Evolutionary conservation across 1,140 invertebrate genomes (phyloP), one percentile per base, ranked within the genome.

Genomic region (Drosophila navojoa): DNA sequence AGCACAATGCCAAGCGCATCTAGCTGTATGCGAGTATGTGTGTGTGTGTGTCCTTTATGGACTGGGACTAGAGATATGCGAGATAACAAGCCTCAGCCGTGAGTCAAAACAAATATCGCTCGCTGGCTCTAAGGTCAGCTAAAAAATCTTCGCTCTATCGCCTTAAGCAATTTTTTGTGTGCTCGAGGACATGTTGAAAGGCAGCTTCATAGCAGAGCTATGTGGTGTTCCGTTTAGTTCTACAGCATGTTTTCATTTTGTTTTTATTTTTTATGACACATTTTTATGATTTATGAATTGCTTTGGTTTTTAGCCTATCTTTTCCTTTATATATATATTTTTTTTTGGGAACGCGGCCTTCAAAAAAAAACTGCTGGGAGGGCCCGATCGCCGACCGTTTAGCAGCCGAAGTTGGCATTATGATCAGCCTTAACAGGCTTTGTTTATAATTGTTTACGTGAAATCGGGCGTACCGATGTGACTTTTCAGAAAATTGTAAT

Each of bases 271-370:
- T 90, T 89, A 89, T 89, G 84, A 84, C 84, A 89, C 44, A 84
- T 89, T 90, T 76, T 90, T 90, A 90, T 90, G 87, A 90, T 90
- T 90, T 90, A 90, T 90, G 87, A 90, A 90, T 90, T 87, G 78
- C 40, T 90, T 87, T 82, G 87, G 87, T 90, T 90, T 77, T 61
- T 45, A 62, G 58, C 27, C 27, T 29, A 29, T 29, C 27, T 3
- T 29, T 29, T 3, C 27, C 27, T 22, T 22, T 22, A 22, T 22
- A 22, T 22, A 1, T 22, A 22, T 22, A 19, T 60, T 42, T 60
- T 69, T 45, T 57, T 57, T 74, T 55, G 22, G 19, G 57, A 60
- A 64, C n/a, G 4, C 75, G 61, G 50, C 82, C 82, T 86, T 87
- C 71, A 59, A 29, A 25, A 45, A 44, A 16, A 45, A 45, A 44